These are phyloP conservation scores for Crypturellus tataupa DNA, from an alignment of 2,797 vertebrate genomes.

Conservation along the genomic window DNA sequence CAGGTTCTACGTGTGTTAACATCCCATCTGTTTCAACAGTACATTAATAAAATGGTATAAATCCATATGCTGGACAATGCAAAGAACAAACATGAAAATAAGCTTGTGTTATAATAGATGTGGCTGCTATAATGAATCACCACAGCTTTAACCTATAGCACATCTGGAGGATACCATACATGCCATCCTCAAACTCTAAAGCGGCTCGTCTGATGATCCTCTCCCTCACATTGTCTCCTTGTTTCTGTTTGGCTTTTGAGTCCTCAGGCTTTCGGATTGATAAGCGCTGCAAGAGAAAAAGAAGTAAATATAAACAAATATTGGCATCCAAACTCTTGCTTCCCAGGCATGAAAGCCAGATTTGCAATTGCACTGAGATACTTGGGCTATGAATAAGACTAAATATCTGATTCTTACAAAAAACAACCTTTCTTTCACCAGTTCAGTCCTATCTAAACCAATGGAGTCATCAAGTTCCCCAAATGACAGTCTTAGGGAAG, in stretches of 20 bases:
- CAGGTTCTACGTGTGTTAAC: neutral
- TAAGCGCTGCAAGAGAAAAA: slow-evolving; percentile 85
- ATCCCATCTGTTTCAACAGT: neutral
- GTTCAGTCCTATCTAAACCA: neutral
- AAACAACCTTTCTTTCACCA: neutral
- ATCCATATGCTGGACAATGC: neutral
- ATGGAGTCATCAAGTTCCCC: neutral
- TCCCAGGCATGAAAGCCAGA: neutral
- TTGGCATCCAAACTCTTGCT: neutral
- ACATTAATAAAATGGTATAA: neutral
- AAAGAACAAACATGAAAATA: neutral
- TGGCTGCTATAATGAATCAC: accelerated
- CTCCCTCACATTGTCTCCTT: slow-evolving; percentile 91
- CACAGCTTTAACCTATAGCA: neutral
- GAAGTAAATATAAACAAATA: neutral
- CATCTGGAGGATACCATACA: slow-evolving; percentile 95
- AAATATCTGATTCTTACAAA: neutral
- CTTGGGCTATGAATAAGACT: neutral
- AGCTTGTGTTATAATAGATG: neutral
- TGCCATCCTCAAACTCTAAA: slow-evolving; percentile 96
- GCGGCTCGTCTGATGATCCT: slow-evolving; percentile 95
- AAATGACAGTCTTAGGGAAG: neutral
- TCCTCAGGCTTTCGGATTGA: slow-evolving; percentile 87
- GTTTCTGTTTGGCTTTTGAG: slow-evolving; percentile 85
- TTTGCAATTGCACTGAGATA: neutral